A percentile compares a stretch with the other conserved stretches of the same genome.
phyloP scores from a whole-genome alignment of 2,797 vertebrate genomes.

The Sebastes itinus region DNA sequence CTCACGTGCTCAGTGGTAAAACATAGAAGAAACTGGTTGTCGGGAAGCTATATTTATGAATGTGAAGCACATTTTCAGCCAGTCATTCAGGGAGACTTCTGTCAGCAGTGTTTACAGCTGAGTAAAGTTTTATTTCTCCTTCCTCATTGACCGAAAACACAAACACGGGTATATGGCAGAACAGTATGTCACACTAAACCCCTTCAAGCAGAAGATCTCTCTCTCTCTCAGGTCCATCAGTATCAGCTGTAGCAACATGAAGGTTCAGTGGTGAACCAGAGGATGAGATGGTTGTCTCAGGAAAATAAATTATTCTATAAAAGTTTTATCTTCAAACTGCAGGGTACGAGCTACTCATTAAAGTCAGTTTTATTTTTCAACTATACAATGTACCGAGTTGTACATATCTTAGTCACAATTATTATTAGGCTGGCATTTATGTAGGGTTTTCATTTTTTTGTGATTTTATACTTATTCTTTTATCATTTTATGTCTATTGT shows the following conservation, averaged over 20 bases:
- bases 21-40: background rate
- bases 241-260: conserved; percentile 33
- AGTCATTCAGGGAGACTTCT: background rate
- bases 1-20: background rate
- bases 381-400: background rate
- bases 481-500: too few relatives aligned
- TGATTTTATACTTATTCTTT: too few relatives aligned
- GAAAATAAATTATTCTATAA: background rate
- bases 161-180: background rate
- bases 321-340: background rate
- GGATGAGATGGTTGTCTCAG: background rate
- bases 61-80: background rate
- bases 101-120: background rate
- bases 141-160: background rate
- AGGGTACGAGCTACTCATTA: too few relatives aligned
- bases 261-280: background rate
- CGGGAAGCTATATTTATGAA: background rate
- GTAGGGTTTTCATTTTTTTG: too few relatives aligned
- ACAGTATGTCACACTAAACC: background rate
- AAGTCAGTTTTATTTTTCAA: background rate
- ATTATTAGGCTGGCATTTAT: too few relatives aligned
- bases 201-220: background rate
- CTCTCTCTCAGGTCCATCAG: background rate
- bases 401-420: background rate
- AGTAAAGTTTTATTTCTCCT: conserved; percentile 15